A percentile compares a stretch with the other conserved stretches of the same genome.
Conservation (phyloP, 2,888 invertebrate genomes). For the Pammene aurita region DNA sequence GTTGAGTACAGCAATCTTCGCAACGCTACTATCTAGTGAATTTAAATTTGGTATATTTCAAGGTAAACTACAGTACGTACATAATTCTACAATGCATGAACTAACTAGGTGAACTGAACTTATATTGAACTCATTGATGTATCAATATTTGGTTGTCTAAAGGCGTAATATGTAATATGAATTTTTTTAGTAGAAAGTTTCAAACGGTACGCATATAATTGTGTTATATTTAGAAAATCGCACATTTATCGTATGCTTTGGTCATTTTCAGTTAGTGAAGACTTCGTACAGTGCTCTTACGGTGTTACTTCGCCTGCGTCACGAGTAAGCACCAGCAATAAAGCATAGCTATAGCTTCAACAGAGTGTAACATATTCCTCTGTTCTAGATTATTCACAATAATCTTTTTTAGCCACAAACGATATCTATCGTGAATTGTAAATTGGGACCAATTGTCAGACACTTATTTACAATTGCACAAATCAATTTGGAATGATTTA, state of each 20-base stretch:
- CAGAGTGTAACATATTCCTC: conserved; percentile 6
- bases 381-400: conserved; percentile 29
- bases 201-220: too few relatives aligned
- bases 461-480: conserved; percentile 58
- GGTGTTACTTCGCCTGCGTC: conserved; percentile 61
- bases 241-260: conserved; percentile 2
- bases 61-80: too few relatives aligned
- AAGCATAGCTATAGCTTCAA: conserved; percentile 19
- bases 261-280: conserved; percentile 71
- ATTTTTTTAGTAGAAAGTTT: too few relatives aligned
- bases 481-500: conserved; percentile 52
- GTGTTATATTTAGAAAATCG: too few relatives aligned
- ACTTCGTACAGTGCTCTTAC: conserved; percentile 74
- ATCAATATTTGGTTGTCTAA: too few relatives aligned
- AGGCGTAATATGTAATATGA: too few relatives aligned
- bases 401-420: conserved; percentile 18
- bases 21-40: too few relatives aligned
- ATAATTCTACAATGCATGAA: too few relatives aligned
- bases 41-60: too few relatives aligned
- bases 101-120: too few relatives aligned
- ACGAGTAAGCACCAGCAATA: conserved; percentile 41
- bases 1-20: too few relatives aligned
- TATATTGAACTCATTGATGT: too few relatives aligned
- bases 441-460: conserved; percentile 52
- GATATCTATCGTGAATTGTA: conserved; percentile 45